A percentile compares a stretch with the other conserved stretches of the same genome.
These are phyloP conservation scores for Pseudopleuronectes americanus DNA, from an alignment of 2,797 vertebrate genomes.

Conservation along the genomic window DNA sequence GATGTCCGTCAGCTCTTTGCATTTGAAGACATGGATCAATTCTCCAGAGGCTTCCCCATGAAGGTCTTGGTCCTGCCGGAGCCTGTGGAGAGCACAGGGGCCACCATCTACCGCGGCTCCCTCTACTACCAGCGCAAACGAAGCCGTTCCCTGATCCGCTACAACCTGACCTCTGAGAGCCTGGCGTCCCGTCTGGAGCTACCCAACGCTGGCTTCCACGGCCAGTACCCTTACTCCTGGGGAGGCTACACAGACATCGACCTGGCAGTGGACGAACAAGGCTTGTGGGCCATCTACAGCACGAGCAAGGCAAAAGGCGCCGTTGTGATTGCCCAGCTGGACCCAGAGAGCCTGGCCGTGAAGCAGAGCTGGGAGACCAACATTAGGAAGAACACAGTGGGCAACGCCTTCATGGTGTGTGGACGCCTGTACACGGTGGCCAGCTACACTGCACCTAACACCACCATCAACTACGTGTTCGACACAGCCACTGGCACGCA, in stretches of 20 bases:
- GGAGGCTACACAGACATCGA: conserved; percentile 96
- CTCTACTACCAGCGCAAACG: conserved; percentile 90
- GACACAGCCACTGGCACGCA: conserved; percentile 82
- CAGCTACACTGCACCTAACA: conserved; percentile 87
- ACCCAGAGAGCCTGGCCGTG: conserved; percentile 87
- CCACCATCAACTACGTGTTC: conserved; percentile 89
- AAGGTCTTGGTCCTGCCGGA: conserved; percentile 90
- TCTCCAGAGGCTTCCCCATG: conserved; percentile 87
- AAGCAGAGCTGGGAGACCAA: conserved; percentile 90
- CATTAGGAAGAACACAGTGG: conserved; percentile 90
- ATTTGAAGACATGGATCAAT: conserved; percentile 86
- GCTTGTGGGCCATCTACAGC: conserved; percentile 94
- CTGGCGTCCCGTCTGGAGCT: conserved; percentile 85
- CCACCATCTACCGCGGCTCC: conserved; percentile 85
- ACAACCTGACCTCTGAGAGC: conserved; percentile 84
- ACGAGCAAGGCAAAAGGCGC: conserved; percentile 88
- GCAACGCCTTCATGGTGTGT: conserved; percentile 92
- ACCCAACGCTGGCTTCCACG: conserved; percentile 88
- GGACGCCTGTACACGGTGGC: conserved; percentile 91
- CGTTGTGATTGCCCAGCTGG: conserved; percentile 89
- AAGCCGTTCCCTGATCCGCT: conserved; percentile 87
- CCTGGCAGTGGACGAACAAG: conserved; percentile 89
- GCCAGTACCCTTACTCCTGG: conserved; percentile 94
- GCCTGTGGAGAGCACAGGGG: conserved; percentile 91
- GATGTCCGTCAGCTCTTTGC: conserved; percentile 91